phyloP scores from a whole-genome alignment of 2,113 vertebrate genomes.

The Beaufortia kweichowensis region DNA sequence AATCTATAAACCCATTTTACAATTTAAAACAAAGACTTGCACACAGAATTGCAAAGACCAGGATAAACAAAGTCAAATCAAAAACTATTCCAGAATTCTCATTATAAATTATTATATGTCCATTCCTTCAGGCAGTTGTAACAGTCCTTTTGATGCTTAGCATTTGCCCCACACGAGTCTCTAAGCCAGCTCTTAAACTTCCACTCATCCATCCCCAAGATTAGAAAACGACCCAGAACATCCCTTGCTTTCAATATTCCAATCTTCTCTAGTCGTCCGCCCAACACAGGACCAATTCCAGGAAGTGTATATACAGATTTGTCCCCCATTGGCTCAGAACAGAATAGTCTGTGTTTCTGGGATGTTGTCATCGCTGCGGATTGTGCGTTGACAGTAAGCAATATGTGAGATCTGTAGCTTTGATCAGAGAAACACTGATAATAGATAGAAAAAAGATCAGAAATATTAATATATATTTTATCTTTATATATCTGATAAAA shows the following conservation, averaged over 20 bases:
- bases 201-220: not conserved
- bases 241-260: not conserved
- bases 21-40: no score
- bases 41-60: no score
- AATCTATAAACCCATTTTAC: no score
- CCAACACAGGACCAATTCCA: constrained; percentile 15
- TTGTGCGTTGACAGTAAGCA: not conserved
- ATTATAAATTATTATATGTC: constrained; percentile 1
- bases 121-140: constrained; percentile 16
- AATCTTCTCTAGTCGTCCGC: not conserved
- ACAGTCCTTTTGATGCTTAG: constrained; percentile 14
- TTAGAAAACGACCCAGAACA: not conserved
- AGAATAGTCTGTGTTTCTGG: not conserved
- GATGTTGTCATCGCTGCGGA: not conserved
- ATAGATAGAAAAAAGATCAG: no score
- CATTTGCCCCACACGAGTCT: constrained; percentile 3
- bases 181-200: constrained; percentile 24
- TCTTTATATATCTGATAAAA: not conserved
- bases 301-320: not conserved
- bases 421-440: not conserved
- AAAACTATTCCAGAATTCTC: no score
- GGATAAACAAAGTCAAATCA: no score
- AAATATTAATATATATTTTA: not conserved
- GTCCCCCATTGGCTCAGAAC: not conserved
- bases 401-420: not conserved